phyloP scores from a whole-genome alignment of 1,140 invertebrate species.

The Cryptotermes secundus region DNA sequence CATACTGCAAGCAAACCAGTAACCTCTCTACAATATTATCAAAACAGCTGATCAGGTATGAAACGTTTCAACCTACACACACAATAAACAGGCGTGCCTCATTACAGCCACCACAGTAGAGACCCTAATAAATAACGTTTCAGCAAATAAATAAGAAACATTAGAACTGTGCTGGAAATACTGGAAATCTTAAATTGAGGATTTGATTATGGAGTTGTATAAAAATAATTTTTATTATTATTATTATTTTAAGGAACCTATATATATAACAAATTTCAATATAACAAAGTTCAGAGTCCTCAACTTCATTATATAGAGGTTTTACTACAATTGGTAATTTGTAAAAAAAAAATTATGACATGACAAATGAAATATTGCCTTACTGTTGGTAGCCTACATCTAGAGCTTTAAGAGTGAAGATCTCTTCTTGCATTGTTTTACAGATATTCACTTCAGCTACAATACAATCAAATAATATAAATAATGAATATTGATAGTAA shows the following conservation, averaged over 20 bases:
- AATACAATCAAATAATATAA: neutral
- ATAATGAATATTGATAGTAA: constrained; percentile 1
- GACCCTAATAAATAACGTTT: too few relatives aligned
- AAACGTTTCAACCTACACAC: too few relatives aligned
- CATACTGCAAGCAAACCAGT: too few relatives aligned
- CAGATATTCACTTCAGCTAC: neutral
- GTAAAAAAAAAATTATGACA: neutral
- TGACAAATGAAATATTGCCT: neutral
- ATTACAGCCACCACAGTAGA: too few relatives aligned
- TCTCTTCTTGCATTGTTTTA: neutral
- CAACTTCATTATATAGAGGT: constrained; percentile 2
- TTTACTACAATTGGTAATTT: neutral
- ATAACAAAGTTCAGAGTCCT: neutral
- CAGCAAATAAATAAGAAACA: too few relatives aligned
- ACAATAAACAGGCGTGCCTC: too few relatives aligned
- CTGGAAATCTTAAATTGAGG: neutral
- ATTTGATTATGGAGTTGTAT: neutral
- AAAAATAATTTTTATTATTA: neutral
- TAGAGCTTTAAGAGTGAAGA: constrained; percentile 3
- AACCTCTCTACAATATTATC: too few relatives aligned
- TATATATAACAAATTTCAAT: neutral
- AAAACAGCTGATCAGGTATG: too few relatives aligned
- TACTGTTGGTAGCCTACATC: neutral
- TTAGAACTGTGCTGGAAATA: neutral
- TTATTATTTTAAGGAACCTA: constrained; percentile 17